A percentile compares a stretch with the other conserved stretches of the same genome.
phyloP scores from a whole-genome alignment of 2,797 vertebrate genomes.

The Sebastes minor region DNA sequence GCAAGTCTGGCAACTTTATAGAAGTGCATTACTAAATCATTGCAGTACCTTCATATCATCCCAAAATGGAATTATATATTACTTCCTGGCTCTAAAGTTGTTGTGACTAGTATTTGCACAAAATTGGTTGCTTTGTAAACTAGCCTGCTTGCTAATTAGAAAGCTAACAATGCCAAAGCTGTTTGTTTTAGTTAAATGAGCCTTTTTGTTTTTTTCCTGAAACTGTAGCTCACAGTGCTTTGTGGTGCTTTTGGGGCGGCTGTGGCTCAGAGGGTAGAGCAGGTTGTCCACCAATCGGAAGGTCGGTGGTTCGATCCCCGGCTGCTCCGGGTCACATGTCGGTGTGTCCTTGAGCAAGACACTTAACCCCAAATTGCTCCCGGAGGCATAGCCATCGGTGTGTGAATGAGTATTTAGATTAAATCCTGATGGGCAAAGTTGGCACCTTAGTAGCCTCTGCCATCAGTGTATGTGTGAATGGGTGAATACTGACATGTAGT shows the following conservation, averaged over 20 bases:
- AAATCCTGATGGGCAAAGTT: no score
- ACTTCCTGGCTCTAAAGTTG: neutral
- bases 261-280: no score
- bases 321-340: no score
- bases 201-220: neutral
- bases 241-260: neutral
- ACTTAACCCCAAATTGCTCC: no score
- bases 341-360: no score
- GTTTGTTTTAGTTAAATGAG: constrained; percentile 12
- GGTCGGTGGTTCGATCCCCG: no score
- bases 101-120: neutral
- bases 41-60: neutral
- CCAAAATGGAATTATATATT: neutral
- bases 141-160: constrained; percentile 15
- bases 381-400: no score
- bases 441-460: no score
- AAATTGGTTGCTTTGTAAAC: neutral
- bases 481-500: no score
- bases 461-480: no score
- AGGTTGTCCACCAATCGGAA: no score
- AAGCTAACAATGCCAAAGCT: neutral
- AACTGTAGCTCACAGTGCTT: neutral
- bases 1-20: neutral
- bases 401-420: no score
- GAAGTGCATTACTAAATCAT: neutral